These are phyloP conservation scores for Acromyrmex heyeri DNA, from an alignment of 1,140 invertebrate genomes.

Conservation along the genomic window DNA sequence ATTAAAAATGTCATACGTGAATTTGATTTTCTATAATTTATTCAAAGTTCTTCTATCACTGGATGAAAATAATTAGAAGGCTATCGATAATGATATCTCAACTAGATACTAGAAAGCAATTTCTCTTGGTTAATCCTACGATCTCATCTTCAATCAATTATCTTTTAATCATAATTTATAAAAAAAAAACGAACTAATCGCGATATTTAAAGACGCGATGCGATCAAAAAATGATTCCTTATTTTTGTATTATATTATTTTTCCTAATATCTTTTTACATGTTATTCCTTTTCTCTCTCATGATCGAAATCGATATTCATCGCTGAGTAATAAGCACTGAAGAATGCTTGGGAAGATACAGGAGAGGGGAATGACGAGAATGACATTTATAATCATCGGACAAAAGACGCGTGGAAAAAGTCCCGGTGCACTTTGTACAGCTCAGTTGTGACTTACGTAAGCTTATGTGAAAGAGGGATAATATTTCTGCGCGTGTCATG, in stretches of 20 bases:
- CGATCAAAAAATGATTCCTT: not conserved
- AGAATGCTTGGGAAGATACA: not conserved
- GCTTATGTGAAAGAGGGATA: constrained; percentile 37
- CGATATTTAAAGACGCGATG: not conserved
- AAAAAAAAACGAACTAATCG: not conserved
- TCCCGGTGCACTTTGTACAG: constrained; percentile 37
- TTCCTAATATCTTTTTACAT: not conserved
- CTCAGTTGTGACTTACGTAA: constrained; percentile 68
- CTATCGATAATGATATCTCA: constrained; percentile 9
- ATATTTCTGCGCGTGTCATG: constrained; percentile 62
- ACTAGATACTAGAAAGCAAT: not conserved
- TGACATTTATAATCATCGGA: not conserved
- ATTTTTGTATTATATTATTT: not conserved
- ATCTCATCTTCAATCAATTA: not conserved
- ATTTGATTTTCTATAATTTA: not conserved
- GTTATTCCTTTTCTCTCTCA: not conserved
- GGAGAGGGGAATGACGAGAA: not conserved
- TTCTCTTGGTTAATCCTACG: not conserved
- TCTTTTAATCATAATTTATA: not conserved
- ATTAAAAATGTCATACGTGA: not conserved
- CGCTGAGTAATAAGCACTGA: not conserved
- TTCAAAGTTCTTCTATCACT: not conserved
- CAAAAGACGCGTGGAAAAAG: not conserved
- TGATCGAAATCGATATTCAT: not conserved
- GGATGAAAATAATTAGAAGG: not conserved